Evolutionary conservation across 37 sponge, comb jelly and placozoan species (phyloP).

Genomic region (Halisarca cf. caerulea): DNA sequence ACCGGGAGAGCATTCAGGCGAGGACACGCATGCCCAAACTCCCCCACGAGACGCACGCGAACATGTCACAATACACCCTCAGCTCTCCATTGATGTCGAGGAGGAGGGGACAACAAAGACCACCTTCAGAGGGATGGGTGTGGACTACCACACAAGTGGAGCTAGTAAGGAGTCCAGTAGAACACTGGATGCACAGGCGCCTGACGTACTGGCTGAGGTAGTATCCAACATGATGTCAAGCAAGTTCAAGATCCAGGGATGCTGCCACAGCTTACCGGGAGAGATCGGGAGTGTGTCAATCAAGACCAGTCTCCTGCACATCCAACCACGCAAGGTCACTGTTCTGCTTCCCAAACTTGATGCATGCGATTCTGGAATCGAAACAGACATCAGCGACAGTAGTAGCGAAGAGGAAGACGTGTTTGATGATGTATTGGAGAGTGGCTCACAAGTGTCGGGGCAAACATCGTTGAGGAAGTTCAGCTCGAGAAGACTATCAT

Average conservation of each 20-base stretch:
- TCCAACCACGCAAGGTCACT: conserved; percentile 86
- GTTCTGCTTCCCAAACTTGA: conserved; percentile 68
- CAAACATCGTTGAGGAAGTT: conserved; percentile 4
- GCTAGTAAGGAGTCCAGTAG: conserved; percentile 14
- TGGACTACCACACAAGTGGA: conserved; percentile 3
- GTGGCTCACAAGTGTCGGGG: neutral
- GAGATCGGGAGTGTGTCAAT: conserved; percentile 79
- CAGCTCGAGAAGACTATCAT: conserved; percentile 16
- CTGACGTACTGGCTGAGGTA: conserved; percentile 66
- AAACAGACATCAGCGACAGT: conserved; percentile 36
- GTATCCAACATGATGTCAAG: conserved; percentile 86
- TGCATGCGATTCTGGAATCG: conserved; percentile 74
- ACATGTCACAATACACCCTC: conserved; percentile 15
- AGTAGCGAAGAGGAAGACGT: conserved; percentile 9
- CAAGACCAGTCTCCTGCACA: conserved; percentile 91
- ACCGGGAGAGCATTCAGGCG: neutral
- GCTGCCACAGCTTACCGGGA: conserved; percentile 41
- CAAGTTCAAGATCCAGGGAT: conserved; percentile 85
- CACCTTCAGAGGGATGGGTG: conserved; percentile 13
- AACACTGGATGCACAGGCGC: neutral
- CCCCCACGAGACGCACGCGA: conserved; percentile 1
- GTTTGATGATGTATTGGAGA: neutral
- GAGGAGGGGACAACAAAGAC: conserved; percentile 25
- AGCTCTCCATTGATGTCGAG: conserved; percentile 7
- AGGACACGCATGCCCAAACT: neutral